Evolutionary conservation across 2,888 invertebrate genomes (phyloP).

Genomic region (Synergus laeviventris): DNA sequence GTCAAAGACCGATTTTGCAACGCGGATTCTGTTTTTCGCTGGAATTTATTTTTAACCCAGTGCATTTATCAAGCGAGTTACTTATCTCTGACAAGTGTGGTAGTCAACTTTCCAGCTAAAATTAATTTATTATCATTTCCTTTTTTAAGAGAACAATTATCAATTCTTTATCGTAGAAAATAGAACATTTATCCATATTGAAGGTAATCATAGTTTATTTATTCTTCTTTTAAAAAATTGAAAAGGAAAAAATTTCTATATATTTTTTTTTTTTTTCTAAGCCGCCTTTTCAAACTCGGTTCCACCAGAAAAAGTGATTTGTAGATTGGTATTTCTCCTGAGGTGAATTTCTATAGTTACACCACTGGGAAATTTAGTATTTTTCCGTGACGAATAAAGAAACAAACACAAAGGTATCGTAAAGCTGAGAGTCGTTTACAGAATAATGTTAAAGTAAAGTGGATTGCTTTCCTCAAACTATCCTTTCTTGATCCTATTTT

Average conservation of each 20-base stretch:
- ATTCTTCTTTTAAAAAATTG: neutral
- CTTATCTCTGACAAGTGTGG: slow-evolving; percentile 2
- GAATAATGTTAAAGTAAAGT: slow-evolving; percentile 1
- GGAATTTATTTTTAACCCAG: slow-evolving; percentile 15
- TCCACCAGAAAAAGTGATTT: too few species aligned
- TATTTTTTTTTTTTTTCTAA: neutral
- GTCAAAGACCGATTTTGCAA: slow-evolving; percentile 21
- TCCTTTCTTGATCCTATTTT: neutral
- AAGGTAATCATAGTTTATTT: neutral
- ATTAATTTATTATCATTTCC: slow-evolving; percentile 22
- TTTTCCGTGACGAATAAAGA: neutral
- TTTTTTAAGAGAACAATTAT: neutral
- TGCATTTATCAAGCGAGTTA: neutral
- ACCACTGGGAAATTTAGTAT: slow-evolving; percentile 3
- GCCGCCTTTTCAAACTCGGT: neutral
- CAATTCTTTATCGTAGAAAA: neutral
- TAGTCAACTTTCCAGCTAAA: slow-evolving; percentile 10
- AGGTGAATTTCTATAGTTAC: neutral
- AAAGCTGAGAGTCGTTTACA: neutral
- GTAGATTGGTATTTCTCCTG: neutral
- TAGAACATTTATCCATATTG: neutral
- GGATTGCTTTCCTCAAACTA: slow-evolving; percentile 1
- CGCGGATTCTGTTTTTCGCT: slow-evolving; percentile 6
- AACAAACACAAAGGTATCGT: slow-evolving; percentile 1
- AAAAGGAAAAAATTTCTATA: neutral